These are phyloP conservation scores for Oreotrochilus melanogaster DNA, from an alignment of 2,113 vertebrate species.

Conservation along the genomic window DNA sequence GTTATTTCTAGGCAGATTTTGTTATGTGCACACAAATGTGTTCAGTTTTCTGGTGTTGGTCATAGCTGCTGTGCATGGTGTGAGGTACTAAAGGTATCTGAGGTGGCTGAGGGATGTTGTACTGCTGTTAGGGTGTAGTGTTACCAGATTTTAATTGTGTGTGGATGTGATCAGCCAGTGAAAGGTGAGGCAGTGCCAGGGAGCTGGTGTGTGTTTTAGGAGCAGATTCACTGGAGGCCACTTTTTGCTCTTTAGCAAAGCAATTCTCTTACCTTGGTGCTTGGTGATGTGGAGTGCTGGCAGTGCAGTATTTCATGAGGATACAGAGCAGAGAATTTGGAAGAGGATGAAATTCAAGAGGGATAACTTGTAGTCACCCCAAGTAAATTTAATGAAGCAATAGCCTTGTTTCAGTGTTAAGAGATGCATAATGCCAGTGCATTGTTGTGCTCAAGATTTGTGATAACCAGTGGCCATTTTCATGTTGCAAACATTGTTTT, in stretches of 20 bases:
- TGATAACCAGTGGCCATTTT: not conserved
- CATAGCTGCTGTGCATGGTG: not conserved
- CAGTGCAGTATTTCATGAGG: not conserved
- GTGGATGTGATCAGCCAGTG: not conserved
- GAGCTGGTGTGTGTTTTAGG: not conserved
- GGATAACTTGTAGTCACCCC: not conserved
- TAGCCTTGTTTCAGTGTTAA: not conserved
- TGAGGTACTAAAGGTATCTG: not conserved
- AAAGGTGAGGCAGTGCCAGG: not conserved
- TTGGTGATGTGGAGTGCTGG: not conserved
- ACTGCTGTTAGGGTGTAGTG: not conserved
- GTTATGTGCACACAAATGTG: not conserved
- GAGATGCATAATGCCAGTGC: not conserved
- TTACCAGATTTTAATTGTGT: not conserved
- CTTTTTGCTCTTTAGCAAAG: not conserved
- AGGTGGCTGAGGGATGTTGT: not conserved
- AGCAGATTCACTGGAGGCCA: conserved; percentile 16
- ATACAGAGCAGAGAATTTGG: not conserved
- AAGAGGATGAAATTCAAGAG: not conserved
- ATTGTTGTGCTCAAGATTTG: not conserved
- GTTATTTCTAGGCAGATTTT: not conserved
- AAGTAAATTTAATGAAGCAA: not conserved
- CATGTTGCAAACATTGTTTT: not conserved
- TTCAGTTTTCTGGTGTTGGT: not conserved
- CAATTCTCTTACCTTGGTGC: not conserved